Base-by-base conservation (phyloP, 2,797 vertebrate genomes). In the Takifugu rubripes region DNA sequence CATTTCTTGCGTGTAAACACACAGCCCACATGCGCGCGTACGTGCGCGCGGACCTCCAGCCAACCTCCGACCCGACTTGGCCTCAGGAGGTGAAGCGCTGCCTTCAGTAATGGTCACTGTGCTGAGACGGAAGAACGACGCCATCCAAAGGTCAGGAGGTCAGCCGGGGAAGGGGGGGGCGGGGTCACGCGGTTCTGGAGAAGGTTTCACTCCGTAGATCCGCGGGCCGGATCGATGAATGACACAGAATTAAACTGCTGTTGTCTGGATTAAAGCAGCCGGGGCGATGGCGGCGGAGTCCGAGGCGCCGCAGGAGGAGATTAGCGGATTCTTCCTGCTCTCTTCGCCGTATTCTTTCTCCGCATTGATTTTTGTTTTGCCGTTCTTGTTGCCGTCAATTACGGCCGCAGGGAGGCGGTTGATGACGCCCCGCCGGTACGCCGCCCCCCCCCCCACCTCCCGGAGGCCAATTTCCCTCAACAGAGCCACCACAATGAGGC, bases 341-440 rank as follows among this genome's bases (percentile, higher is more conserved):
- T 69, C 72, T 74, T 84, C 81, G 78, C 68, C 77, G 71, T 87
- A 83, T 85, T 83, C 78, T 60, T 80, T 79, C 79, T 83, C 80
- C 61, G 79, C 88, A 89, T 89, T 85, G 88, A 90, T 88, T 90
- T 89, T 83, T 84, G 74, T 83, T 83, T 81, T 81, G 78, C 71
- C 74, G 77, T 74, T 83, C 67, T 76, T 76, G 72, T 73, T 77
- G 77, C 80, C 71, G 85, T 87, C 82, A 68, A 85, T 87, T 72
- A 78, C 77, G 78, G 83, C 78, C 66, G 43, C 65, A 42, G 77
- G 77, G 78, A 74, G 72, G 72, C 62, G 72, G 73, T 68, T 81
- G 85, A 86, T 84, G 84, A 72, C 64, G 72, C 78, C 74, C 61
- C 66, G 74, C 82, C 45, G 66, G 77, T 70, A 75, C 50, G 1